These are phyloP conservation scores for Melieria picta DNA, from an alignment of 2,888 invertebrate genomes.

Conservation along the genomic window DNA sequence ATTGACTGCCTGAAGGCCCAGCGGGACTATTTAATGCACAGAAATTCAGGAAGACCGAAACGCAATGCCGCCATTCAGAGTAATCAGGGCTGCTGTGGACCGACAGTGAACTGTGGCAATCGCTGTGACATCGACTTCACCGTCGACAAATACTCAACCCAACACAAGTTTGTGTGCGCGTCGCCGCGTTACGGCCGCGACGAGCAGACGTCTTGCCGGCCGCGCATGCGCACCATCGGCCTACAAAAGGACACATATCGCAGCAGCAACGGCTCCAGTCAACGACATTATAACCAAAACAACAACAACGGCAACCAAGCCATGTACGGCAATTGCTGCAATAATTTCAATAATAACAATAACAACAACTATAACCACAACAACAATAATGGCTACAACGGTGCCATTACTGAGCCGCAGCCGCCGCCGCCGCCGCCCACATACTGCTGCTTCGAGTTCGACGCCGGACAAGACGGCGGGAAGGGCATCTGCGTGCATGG, in stretches of 20 bases:
- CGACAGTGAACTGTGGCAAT: constrained; percentile 1
- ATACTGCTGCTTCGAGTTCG: constrained; percentile 26
- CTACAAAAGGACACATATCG: constrained; percentile 35
- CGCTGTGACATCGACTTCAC: constrained; percentile 32
- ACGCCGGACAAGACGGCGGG: constrained; percentile 17
- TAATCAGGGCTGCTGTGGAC: constrained; percentile 33
- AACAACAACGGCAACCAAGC: constrained; percentile 3
- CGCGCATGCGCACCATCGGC: constrained; percentile 41
- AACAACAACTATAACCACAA: constrained; percentile 9
- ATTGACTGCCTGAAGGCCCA: constrained; percentile 38
- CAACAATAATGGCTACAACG: constrained; percentile 12
- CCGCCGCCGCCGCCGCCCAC: constrained; percentile 4
- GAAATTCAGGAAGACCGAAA: constrained; percentile 7
- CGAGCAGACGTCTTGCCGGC: constrained; percentile 37
- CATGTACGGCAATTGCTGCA: neutral
- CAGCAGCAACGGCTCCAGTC: neutral
- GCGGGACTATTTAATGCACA: constrained; percentile 14
- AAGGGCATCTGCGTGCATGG: constrained; percentile 4
- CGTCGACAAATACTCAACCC: constrained; percentile 36
- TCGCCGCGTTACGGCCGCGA: constrained; percentile 35
- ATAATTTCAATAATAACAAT: constrained; percentile 15
- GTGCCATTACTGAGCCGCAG: constrained; percentile 8
- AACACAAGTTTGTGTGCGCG: constrained; percentile 37
- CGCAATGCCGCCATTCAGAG: constrained; percentile 20
- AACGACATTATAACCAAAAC: constrained; percentile 9